These are phyloP conservation scores for Pao palembangensis DNA, from an alignment of 2,113 vertebrate species.

Conservation along the genomic window DNA sequence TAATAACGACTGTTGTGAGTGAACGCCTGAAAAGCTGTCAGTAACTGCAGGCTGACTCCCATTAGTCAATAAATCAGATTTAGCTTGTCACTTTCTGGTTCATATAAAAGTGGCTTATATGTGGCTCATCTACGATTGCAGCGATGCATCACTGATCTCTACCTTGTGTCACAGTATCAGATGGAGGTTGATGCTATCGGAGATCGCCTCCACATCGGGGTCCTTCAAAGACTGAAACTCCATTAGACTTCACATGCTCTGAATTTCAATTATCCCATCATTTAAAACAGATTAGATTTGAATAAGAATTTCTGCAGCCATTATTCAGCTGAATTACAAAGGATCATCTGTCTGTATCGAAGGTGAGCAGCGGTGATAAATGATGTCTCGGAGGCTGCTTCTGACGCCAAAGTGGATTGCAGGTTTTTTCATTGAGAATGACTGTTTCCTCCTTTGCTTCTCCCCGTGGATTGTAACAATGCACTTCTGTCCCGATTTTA, in stretches of 20 bases:
- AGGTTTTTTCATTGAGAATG: slow-evolving; percentile 43
- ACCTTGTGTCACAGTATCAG: slow-evolving; percentile 43
- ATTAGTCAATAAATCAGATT: slow-evolving; percentile 55
- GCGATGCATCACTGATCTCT: slow-evolving; percentile 48
- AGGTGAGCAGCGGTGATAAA: slow-evolving; percentile 40
- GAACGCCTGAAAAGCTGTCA: slow-evolving; percentile 47
- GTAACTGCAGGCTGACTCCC: slow-evolving; percentile 29
- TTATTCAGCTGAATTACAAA: slow-evolving; percentile 33
- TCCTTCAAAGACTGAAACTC: slow-evolving; percentile 38
- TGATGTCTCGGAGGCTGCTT: slow-evolving; percentile 33
- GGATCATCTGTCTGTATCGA: slow-evolving; percentile 39
- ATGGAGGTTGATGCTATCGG: slow-evolving; percentile 37
- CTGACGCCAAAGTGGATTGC: slow-evolving; percentile 34
- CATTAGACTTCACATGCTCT: slow-evolving; percentile 30
- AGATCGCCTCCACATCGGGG: slow-evolving; percentile 36
- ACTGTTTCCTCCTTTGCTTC: slow-evolving; percentile 44
- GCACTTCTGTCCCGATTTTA: slow-evolving; percentile 27
- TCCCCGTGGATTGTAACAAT: slow-evolving; percentile 29
- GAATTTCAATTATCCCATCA: slow-evolving; percentile 41
- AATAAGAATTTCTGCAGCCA: slow-evolving; percentile 20
- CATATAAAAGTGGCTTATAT: slow-evolving; percentile 49
- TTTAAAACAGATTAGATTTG: slow-evolving; percentile 41
- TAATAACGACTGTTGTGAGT: slow-evolving; percentile 9
- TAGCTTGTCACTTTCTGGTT: slow-evolving; percentile 53
- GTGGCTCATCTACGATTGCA: slow-evolving; percentile 50